phyloP scores from a whole-genome alignment of 2,888 invertebrate species.

The Cryptocheilus praepositus region DNA sequence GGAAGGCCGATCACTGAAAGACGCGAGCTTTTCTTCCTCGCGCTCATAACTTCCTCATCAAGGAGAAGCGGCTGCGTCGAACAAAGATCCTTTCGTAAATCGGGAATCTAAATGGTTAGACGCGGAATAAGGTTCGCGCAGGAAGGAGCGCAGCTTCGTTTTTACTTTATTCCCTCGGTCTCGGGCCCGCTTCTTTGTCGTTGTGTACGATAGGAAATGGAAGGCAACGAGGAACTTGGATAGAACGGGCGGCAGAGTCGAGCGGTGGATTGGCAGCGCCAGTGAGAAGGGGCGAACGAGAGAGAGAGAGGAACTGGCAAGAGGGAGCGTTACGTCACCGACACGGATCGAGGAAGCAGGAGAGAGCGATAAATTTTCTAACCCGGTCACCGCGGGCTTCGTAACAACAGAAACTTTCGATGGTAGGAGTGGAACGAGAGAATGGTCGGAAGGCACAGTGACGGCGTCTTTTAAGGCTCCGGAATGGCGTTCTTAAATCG shows the following conservation, averaged over 20 bases:
- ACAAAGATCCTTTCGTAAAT: no score
- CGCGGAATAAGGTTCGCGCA: no score
- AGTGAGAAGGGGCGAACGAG: conserved; percentile 2
- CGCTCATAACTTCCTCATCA: no score
- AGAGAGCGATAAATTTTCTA: conserved; percentile 26
- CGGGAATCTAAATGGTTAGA: no score
- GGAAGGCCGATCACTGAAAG: no score
- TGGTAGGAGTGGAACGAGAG: conserved; percentile 12
- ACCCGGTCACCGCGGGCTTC: conserved; percentile 13
- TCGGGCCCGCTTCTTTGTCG: background rate
- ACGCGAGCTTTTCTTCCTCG: no score
- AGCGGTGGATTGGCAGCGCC: conserved; percentile 26
- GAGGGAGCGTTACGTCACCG: conserved; percentile 29
- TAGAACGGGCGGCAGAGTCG: background rate
- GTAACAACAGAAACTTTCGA: conserved; percentile 10
- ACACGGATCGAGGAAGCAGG: conserved; percentile 11
- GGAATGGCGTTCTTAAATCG: conserved; percentile 26
- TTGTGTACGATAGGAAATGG: conserved; percentile 1
- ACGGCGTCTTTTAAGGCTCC: conserved; percentile 2
- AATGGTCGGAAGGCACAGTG: conserved; percentile 11
- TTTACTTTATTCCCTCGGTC: background rate
- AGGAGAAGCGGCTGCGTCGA: no score
- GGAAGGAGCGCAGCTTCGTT: no score
- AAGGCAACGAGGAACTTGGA: background rate
- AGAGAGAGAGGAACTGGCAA: no score